Base-by-base conservation (phyloP, 2,113 vertebrate species). In the Syrmaticus mikado region DNA sequence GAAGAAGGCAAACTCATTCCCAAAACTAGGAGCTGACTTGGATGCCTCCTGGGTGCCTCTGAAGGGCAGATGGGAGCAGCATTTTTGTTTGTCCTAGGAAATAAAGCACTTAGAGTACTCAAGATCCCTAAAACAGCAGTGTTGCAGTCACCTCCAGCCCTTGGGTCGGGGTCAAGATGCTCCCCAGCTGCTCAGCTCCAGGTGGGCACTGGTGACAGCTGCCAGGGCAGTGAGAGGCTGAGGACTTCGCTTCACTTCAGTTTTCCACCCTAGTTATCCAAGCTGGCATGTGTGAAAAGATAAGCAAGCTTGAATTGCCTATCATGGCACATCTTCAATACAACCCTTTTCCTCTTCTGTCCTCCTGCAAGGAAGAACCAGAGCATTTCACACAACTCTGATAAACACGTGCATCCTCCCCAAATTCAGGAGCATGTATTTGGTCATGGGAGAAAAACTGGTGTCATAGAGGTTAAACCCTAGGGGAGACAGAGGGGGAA, bases 371-470 rank as follows among this genome's bases (percentile, higher is more conserved):
- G 13, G 18, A 80, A 73, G 18, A 55, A 75, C 38, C 10, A 78
- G 67, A 43, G 40, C 2, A 0, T 40, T 64, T 83, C n/a, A 65
- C 24, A 18, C 0, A 0, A 21, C 16, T 64, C 25, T 43, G 43
- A 78, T 7, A 91, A 71, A 52, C 8, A 11, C 41, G 16, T 18
- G 25, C 10, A 74, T 32, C 52, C 30, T 10, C 15, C 24, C 36
- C 36, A 84, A 84, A 43, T 16, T 43, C 0, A 1, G 7, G 25
- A 43, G 30, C 1, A 57, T 82, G 89, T n/a, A 46, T 65, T 68
- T 6, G 6, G 38, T 10, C 1, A 0, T 1, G 9, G 32, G 25
- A 25, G 9, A 50, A 64, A 91, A 36, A 5, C 20, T 8, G 11
- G 11, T 2, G 1, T 40, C 15, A 1, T 1, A 64, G 46, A 10